Evolutionary conservation across 2,888 invertebrate species (phyloP).

Genomic region (Andrena flavipes): DNA sequence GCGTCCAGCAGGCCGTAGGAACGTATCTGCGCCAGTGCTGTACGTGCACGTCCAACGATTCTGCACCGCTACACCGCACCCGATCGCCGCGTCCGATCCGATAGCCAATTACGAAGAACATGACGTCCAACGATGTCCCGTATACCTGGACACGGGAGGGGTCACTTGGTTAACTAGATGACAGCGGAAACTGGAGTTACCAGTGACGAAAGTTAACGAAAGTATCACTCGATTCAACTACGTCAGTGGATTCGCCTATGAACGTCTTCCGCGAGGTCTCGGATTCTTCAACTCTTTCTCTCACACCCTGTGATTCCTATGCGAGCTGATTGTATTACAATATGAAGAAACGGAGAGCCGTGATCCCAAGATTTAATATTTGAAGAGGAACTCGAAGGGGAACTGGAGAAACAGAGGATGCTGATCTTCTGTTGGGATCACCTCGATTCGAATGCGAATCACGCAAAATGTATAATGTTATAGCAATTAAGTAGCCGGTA

Average conservation of each 20-base stretch:
- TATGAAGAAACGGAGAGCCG: not conserved
- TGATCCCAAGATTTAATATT: too few species aligned
- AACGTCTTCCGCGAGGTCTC: not conserved
- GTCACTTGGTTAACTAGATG: slow-evolving; percentile 4
- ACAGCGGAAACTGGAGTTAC: not conserved
- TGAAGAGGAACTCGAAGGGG: too few species aligned
- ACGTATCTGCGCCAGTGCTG: slow-evolving; percentile 51
- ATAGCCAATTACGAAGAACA: slow-evolving; percentile 81
- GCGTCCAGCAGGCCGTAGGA: slow-evolving; percentile 26
- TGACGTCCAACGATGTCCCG: slow-evolving; percentile 74
- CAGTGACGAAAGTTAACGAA: not conserved
- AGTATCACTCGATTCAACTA: not conserved
- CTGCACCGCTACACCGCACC: slow-evolving; percentile 31
- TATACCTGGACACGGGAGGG: slow-evolving; percentile 39
- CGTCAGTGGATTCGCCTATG: not conserved
- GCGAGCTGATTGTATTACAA: not conserved
- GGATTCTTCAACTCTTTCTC: not conserved
- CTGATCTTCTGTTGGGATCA: not conserved
- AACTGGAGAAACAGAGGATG: too few species aligned
- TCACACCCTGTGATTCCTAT: not conserved
- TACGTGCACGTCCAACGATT: slow-evolving; percentile 32
- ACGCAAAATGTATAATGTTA: slow-evolving; percentile 38
- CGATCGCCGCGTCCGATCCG: slow-evolving; percentile 77
- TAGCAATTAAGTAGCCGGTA: slow-evolving; percentile 49
- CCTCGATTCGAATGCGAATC: slow-evolving; percentile 25